Base-by-base conservation (phyloP, 2,113 vertebrate species). In the Circaetus cinerascens region DNA sequence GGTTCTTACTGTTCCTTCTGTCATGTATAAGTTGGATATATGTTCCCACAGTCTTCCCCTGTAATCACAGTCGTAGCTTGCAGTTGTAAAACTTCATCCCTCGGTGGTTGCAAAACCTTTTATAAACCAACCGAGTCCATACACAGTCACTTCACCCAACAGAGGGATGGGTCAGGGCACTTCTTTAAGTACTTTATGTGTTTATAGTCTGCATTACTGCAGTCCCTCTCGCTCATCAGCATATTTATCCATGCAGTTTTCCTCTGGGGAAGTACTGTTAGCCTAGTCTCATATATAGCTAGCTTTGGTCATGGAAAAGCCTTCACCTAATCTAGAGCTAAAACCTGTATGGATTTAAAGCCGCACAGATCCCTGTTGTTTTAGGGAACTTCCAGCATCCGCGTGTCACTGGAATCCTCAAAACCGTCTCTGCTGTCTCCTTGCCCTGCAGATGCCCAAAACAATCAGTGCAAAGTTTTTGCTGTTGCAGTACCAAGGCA, bases 11-110 rank as follows among this genome's bases (percentile, higher is more conserved):
- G 5, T 72, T 79, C 26, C 14, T 78, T 90, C 46, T 68, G 43
- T 79, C 0, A 0, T 34, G 8, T 55, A 0, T 25, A 9, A 63
- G 29, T 46, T 74, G 34, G 21, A 73, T 62, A 66, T 73, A 66
- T 51, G 6, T 82, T 64, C 56, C 41, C 84, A 67, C 41, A 69
- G 53, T 60, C 84, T 73, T 89, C 36, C 51, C 14, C 17, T 1
- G 1, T 22, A 68, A 50, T 32, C 48, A 22, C 32, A 75, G 60
- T 19, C 38, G 55, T 32, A 79, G 20, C 32, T 46, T 82, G n/a
- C 25, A 56, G 56, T 23, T 90, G 32, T 78, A 81, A 88, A 96
- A 75, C 53, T 79, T 23, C 78, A 29, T 76, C 69, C 17, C 36
- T 86, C 1, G 1, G 25, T n/a, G 11, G 13, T 22, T 88, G 48